Base-by-base conservation (phyloP, 2,113 vertebrate genomes). In the Psittacula cyanocephala region DNA sequence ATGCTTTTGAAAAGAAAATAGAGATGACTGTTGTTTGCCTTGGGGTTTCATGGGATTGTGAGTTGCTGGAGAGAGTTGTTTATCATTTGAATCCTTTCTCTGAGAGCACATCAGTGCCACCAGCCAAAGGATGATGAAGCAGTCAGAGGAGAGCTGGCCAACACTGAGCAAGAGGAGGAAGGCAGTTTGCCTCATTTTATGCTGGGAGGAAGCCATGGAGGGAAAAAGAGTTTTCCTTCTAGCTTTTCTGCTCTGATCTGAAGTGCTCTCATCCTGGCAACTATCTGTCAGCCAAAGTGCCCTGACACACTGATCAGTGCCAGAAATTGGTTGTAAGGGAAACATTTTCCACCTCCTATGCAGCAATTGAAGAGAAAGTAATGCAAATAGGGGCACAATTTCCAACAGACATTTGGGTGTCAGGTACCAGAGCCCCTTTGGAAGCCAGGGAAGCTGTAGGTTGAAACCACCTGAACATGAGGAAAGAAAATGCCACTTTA, bases 11-110 rank as follows among this genome's bases (percentile, higher is more conserved):
- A 95, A 93, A 65, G 96, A 72, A 96, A 96, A 91, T 80, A 80
- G 96, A 94, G 91, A 91, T 91, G 96, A 33, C 81, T 96, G 76
- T 87, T 94, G 88, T 87, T 96, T 95, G 93, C 95, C 92, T 74
- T 55, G 92, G 88, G 91, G 83, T 92, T 81, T 85, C 70, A 10
- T 28, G 81, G 95, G 44, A 46, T 69, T 81, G 69, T 12, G n/a
- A 85, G 84, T 65, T 77, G 93, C 74, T 85, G 93, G 62, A 76
- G 47, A 89, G 74, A 62, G 70, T 69, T 79, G 90, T 62, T 89
- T 65, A n/a, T 89, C 8, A 5, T 78, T 72, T 59, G 80, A 50
- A 23, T 67, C 85, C 81, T 31, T 49, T 53, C 89, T 57, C 20
- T 4, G 84, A 57, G 16, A 81, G 52, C 67, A 13, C 10, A 3